A percentile compares a stretch with the other conserved stretches of the same genome.
These are phyloP conservation scores for Anaspis maculata DNA, from an alignment of 2,888 invertebrate genomes.

Conservation along the genomic window DNA sequence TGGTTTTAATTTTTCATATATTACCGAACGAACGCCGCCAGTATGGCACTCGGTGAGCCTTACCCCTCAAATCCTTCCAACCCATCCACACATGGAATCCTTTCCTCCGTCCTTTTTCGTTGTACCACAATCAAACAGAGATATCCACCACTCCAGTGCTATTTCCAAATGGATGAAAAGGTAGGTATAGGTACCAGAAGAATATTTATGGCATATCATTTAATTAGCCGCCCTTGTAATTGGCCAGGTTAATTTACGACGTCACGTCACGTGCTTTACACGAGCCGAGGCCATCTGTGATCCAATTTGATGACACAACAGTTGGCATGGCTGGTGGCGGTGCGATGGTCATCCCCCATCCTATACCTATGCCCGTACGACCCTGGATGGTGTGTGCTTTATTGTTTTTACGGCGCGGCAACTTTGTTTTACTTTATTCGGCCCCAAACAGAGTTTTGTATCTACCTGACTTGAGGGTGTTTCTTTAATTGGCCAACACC, in stretches of 20 bases:
- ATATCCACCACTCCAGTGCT: too few species aligned
- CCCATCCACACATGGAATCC: too few species aligned
- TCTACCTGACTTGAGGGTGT: conserved; percentile 8
- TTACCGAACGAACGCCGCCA: too few species aligned
- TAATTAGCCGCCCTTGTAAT: conserved; percentile 33
- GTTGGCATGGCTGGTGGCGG: too few species aligned
- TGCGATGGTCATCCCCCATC: conserved; percentile 9
- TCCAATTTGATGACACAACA: conserved; percentile 27
- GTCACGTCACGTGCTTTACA: conserved; percentile 36
- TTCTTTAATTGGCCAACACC: conserved; percentile 13
- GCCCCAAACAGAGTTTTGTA: too few species aligned
- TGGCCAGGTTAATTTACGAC: conserved; percentile 31
- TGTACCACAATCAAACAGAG: too few species aligned
- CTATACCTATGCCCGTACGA: background rate
- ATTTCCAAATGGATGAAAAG: too few species aligned
- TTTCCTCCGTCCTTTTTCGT: too few species aligned
- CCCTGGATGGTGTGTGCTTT: conserved; percentile 16
- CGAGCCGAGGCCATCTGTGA: conserved; percentile 34
- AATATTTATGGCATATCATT: conserved; percentile 32
- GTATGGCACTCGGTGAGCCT: too few species aligned
- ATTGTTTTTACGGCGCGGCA: conserved; percentile 24
- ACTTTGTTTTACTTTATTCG: conserved; percentile 23
- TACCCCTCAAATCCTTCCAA: too few species aligned
- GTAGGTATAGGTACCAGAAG: too few species aligned
- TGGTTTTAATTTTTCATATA: conserved; percentile 21